A percentile compares a stretch with the other conserved stretches of the same genome.
phyloP scores from a whole-genome alignment of 2,113 vertebrate genomes.

The Oreotragus oreotragus region DNA sequence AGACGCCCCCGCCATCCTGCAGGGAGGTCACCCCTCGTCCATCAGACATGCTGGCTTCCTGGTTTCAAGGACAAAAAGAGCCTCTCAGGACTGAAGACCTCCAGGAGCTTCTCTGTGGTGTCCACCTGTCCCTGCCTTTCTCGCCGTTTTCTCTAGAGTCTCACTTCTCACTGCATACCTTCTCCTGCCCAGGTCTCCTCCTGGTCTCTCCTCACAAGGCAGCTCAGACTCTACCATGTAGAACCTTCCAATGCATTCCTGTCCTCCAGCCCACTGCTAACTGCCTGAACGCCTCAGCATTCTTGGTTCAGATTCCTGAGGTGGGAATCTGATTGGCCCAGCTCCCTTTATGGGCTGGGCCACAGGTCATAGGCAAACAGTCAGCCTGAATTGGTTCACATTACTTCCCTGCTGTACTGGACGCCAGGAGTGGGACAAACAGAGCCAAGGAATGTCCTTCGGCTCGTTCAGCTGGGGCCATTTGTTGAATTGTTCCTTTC shows the following conservation, averaged over 20 bases:
- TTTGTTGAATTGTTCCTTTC: not conserved
- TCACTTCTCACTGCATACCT: not conserved
- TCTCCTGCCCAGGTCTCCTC: not conserved
- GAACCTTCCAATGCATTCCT: not conserved
- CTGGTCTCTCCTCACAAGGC: not conserved
- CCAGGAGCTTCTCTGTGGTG: no score
- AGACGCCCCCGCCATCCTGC: not conserved
- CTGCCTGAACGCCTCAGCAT: not conserved
- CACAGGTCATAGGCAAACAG: not conserved
- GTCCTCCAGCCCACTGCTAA: not conserved
- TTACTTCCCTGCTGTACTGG: not conserved
- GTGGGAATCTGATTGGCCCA: not conserved
- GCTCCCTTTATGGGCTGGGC: not conserved
- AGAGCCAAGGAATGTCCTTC: not conserved
- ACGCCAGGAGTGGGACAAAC: not conserved
- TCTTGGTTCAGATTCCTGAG: slow-evolving; percentile 24
- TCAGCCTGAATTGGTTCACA: not conserved
- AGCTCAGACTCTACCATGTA: not conserved
- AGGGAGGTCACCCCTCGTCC: not conserved
- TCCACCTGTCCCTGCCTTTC: not conserved
- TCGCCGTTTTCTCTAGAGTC: not conserved
- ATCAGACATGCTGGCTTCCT: not conserved
- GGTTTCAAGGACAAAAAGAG: not conserved
- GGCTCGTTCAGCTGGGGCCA: not conserved
- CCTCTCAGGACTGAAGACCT: not conserved